Evolutionary conservation across 2,888 invertebrate genomes (phyloP).

Genomic region (Nysson spinosus): DNA sequence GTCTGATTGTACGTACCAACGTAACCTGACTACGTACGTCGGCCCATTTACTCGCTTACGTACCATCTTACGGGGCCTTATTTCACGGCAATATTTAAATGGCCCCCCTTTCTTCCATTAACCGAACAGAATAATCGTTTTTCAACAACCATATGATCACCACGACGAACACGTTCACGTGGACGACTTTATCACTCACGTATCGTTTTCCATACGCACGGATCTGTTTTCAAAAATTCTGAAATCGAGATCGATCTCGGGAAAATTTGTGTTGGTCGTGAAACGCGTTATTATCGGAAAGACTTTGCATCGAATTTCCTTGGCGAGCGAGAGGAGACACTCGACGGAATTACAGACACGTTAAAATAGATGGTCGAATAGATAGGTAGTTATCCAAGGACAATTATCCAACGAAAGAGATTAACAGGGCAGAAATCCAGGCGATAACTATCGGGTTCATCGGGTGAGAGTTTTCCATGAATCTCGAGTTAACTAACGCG

Average conservation of each 20-base stretch:
- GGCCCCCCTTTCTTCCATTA: too few relatives aligned
- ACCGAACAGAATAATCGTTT: slow-evolving; percentile 66
- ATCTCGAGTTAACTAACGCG: slow-evolving; percentile 73
- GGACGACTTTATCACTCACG: slow-evolving; percentile 59
- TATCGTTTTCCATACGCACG: too few relatives aligned
- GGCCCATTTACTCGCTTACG: slow-evolving; percentile 24
- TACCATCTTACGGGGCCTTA: slow-evolving; percentile 63
- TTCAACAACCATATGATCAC: slow-evolving; percentile 61
- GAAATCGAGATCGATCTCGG: too few relatives aligned
- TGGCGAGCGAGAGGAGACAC: slow-evolving; percentile 13
- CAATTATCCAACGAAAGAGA: too few relatives aligned
- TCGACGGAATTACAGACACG: slow-evolving; percentile 28
- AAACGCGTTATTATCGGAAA: neutral
- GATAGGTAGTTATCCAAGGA: too few relatives aligned
- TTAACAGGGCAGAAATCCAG: too few relatives aligned
- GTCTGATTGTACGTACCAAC: slow-evolving; percentile 62
- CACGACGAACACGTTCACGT: slow-evolving; percentile 53
- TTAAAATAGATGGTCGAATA: too few relatives aligned
- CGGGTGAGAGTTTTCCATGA: slow-evolving; percentile 62
- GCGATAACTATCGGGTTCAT: slow-evolving; percentile 66
- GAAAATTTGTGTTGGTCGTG: too few relatives aligned
- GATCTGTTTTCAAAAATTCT: too few relatives aligned
- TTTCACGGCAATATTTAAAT: slow-evolving; percentile 71
- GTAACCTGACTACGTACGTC: slow-evolving; percentile 38
- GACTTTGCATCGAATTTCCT: neutral